Evolutionary conservation across 2,797 vertebrate species (phyloP), one percentile per base, ranked within the genome.

Genomic region (Fundulus diaphanus): DNA sequence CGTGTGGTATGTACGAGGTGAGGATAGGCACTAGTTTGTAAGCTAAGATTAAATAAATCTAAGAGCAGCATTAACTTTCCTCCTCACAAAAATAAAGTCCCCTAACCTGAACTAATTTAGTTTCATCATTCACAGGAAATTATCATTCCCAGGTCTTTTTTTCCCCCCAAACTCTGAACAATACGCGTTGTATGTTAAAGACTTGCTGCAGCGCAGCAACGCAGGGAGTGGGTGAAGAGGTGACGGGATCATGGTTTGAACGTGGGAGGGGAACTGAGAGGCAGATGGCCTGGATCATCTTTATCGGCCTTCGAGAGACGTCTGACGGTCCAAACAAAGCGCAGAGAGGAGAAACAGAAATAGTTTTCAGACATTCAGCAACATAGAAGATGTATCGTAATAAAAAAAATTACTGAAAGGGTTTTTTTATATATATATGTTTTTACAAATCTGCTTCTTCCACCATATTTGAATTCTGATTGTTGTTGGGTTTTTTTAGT

Each of bases 1-100:
- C 57, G 20, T 79, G 49, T 68, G 87, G 87, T 88, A 88, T 91
- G 87, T 83, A 46, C 63, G 79, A 89, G 52, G 80, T 86, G 82
- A 85, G 71, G 77, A 82, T 78, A 56, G 79, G 79, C 73, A 54
- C 70, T 78, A 81, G 80, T 73, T 77, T 52, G 7, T 59, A 59
- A 20, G 33, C 20, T 52, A 68, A 70, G 22, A 73, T 20, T 1
- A 35, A 56, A 74, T 27, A 29, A 18, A 52, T 27, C 22, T 15
- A 44, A 12, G n/a, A 3, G 1, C n/a, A 29, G 11, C 29, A 1
- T 35, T 1, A 51, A 73, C 18, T 37, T 16, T 52, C 0, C 1
- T 33, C 12, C 75, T 35, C n/a, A 56, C 18, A 68, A 63, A 81
- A 70, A 52, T 20, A 2, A 69, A 40, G 11, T 15, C 1, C 52